Evolutionary conservation across 2,113 vertebrate genomes (phyloP), one percentile per base, ranked within the genome.

Genomic region (Phainopepla nitens): DNA sequence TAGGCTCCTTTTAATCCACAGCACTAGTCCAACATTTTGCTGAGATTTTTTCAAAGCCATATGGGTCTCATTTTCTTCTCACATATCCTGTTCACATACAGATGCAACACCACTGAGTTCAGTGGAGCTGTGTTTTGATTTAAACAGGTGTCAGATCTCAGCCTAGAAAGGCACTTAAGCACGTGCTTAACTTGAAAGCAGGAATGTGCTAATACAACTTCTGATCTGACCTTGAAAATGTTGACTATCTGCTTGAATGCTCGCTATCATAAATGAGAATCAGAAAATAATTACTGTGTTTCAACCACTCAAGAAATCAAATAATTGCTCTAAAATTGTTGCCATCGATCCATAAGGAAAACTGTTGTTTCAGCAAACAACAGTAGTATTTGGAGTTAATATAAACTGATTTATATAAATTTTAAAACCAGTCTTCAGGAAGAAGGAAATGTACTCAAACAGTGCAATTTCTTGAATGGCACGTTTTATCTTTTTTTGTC

Each of bases 31-130:
- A 93, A 68, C 11, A 12, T 92, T 96, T 90, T 88, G 18, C 56
- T 81, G 36, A 54, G 47, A 75, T 42, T 81, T 96, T 93, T 96
- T 82, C 66, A 88, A 57, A 73, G 31, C 82, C 93, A 95, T 94
- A 92, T 96, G 93, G 82, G 82, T 91, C 90, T 91, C 85, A 95
- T 96, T 97, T 96, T 94, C 93, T 90, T 81, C 90, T 95, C 88
- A 70, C 87, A 66, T 91, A 28, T 25, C 77, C 53, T 71, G 71
- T 76, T 90, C 84, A 80, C 7, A 7, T 66, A 58, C 71, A 77
- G 85, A 95, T 66, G 70, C 75, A 93, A 23, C 62, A 72, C 53
- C 85, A 81, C 70, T 47, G 89, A 81, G 84, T 94, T 94, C 91
- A 95, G 5, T 61, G 66, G 82, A 96, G 60, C 9, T 93, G 50